phyloP scores from a whole-genome alignment of 1,140 invertebrate species.

The Caerostris darwini region DNA sequence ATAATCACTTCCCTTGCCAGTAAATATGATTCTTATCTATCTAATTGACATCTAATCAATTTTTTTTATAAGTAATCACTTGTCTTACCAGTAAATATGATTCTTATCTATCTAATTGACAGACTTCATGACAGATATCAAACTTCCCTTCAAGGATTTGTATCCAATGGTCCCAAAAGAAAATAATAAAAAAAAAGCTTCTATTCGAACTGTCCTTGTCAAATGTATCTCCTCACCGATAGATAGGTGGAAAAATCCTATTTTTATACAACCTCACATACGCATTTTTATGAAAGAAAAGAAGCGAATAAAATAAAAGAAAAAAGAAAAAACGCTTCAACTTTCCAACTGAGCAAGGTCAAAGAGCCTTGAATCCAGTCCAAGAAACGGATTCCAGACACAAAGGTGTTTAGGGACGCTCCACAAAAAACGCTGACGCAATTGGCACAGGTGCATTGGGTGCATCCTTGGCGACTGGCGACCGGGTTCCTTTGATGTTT shows the following conservation, averaged over 20 bases:
- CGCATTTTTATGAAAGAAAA: background rate
- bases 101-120: no score
- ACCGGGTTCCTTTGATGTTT: conserved; percentile 53
- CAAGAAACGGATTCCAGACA: conserved; percentile 52
- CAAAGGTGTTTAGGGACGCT: conserved; percentile 53
- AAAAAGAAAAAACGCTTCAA: background rate
- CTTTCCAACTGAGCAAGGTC: conserved; percentile 36
- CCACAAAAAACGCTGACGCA: conserved; percentile 66
- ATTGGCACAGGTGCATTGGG: conserved; percentile 75
- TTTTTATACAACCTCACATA: conserved; percentile 7
- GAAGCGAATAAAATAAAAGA: background rate
- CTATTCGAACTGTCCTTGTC: background rate
- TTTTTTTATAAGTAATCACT: no score
- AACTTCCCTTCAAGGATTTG: background rate
- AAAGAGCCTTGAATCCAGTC: conserved; percentile 58
- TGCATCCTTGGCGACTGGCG: conserved; percentile 54
- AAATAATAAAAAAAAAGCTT: background rate
- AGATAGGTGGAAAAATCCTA: conserved; percentile 8
- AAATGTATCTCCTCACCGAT: background rate
- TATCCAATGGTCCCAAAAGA: background rate
- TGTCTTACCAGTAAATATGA: no score
- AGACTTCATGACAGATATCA: no score
- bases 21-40: no score
- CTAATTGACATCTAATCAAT: no score
- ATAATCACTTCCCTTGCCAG: no score